Evolutionary conservation across 2,113 vertebrate species (phyloP), one percentile per base, ranked within the genome.

Genomic region (Oncorhynchus keta): DNA sequence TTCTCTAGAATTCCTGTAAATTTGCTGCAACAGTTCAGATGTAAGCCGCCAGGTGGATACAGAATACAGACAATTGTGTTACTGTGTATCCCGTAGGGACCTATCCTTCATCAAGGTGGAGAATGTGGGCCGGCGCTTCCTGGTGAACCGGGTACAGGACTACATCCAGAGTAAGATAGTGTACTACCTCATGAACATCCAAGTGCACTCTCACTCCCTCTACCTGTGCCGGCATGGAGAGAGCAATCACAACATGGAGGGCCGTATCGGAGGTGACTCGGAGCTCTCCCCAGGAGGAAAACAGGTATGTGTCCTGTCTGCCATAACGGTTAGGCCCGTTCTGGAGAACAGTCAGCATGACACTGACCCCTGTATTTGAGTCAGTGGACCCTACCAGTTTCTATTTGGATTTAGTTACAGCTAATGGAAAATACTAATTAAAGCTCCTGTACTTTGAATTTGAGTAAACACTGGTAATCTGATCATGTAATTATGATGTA

Each of bases 111-210:
- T 99, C 87, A 98, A 98, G 88, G 96, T 99, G 87, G 97, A 99
- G 76, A 99, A 99, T 0, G 97, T 99, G 89, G 97, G 97, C 18
- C 96, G 97, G 69, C 94, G 97, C 0, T 98, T 97, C 81, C 90
- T 99, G 72, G 97, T 99, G 65, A 99, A 99, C 92, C 92, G 94
- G 68, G 95, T 99, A 32, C 97, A 97, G 79, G 97, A 99, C 91
- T 99, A 99, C 90, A 99, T 99, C 93, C 97, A 99, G 93, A 99
- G 97, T 76, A 98, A 97, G 87, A 99, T 99, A 0, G 97, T 99
- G 61, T 99, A 98, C 93, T 99, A 99, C 91, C 95, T 99, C 84
- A 99, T 99, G 97, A 99, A 99, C 91, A 98, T 99, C 86, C 96
- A 97, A 0, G 96, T 98, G 65, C 95, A 97, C 89, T 96, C 96